Conservation (phyloP, 2,888 invertebrate genomes). For the Cephus sareptanus region DNA sequence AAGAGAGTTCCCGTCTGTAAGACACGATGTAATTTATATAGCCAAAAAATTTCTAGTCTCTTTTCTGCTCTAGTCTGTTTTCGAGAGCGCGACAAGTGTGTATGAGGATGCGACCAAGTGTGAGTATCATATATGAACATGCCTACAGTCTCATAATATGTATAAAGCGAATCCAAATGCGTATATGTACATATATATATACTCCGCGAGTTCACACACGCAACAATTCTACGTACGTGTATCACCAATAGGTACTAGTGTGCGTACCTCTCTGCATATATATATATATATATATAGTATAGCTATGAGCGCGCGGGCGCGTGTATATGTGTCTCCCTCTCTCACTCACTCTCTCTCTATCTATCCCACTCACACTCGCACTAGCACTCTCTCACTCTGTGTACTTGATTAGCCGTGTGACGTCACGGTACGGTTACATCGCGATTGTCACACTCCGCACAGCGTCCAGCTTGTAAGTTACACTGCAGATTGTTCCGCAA, state of each 20-base stretch:
- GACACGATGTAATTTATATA: neutral
- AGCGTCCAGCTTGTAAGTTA: neutral
- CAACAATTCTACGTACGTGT: neutral
- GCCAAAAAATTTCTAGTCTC: neutral
- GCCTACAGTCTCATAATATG: neutral
- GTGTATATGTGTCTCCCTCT: neutral
- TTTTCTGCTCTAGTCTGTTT: neutral
- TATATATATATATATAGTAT: neutral
- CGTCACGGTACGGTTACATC: conserved; percentile 63
- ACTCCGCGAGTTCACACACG: neutral
- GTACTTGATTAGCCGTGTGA: conserved; percentile 63
- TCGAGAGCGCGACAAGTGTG: neutral
- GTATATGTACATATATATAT: neutral
- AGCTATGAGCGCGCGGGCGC: neutral
- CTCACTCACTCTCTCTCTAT: neutral
- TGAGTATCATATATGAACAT: neutral
- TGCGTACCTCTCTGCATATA: neutral
- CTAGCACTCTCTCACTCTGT: conserved; percentile 39
- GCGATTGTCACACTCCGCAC: conserved; percentile 53
- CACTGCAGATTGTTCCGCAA: neutral
- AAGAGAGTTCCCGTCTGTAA: neutral
- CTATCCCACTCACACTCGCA: conserved; percentile 5
- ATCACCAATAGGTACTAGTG: neutral
- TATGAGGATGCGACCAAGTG: neutral
- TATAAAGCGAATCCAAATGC: neutral